Percentiles rank a stretch among this genome's conserved stretches.
phyloP scores from a whole-genome alignment of 2,888 invertebrate species.

The Melinopterus prodromus region DNA sequence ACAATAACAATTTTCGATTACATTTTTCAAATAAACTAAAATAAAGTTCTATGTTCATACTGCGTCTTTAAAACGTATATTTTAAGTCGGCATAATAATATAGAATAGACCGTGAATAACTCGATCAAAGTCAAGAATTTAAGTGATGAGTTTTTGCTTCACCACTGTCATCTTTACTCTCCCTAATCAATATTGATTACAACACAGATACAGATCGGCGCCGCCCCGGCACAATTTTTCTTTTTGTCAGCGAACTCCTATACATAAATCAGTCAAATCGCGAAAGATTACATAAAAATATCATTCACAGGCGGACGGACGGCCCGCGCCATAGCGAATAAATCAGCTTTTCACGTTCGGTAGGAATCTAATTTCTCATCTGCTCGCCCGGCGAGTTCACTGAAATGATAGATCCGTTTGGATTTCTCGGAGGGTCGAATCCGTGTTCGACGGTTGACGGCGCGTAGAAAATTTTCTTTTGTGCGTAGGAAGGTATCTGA shows the following conservation, averaged over 20 bases:
- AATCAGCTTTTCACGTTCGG: neutral
- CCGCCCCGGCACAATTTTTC: neutral
- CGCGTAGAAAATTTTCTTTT: neutral
- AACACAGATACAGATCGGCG: neutral
- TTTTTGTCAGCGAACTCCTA: neutral
- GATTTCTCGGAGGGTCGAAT: neutral
- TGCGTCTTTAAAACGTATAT: no score
- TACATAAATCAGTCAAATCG: neutral
- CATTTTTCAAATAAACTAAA: no score
- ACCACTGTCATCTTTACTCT: neutral
- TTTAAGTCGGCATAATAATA: no score
- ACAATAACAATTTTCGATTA: no score
- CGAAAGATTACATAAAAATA: neutral
- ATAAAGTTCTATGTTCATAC: no score
- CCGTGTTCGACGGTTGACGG: neutral
- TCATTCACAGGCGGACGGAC: neutral
- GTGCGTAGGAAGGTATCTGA: neutral
- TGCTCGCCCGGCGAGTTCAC: neutral
- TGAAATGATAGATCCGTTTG: neutral
- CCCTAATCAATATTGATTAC: neutral
- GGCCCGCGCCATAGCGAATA: neutral
- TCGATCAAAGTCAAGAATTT: no score
- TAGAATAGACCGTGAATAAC: no score
- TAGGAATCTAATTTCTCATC: neutral
- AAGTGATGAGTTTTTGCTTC: no score